Evolutionary conservation across 2,113 vertebrate species (phyloP), one percentile per base, ranked within the genome.

Genomic region (Protomyctophum bolini): DNA sequence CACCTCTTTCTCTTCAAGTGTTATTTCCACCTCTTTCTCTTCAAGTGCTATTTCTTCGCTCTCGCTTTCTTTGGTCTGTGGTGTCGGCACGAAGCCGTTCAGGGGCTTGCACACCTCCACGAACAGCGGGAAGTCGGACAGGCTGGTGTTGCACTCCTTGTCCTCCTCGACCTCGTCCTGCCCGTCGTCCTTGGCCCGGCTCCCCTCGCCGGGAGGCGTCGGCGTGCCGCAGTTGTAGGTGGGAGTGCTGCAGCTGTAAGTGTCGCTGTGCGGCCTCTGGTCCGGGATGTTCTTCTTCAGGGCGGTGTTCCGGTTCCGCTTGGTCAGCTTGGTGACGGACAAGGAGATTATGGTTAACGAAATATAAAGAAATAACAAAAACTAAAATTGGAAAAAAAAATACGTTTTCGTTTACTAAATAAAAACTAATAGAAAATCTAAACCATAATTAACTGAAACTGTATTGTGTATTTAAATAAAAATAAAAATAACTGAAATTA

Each of bases 271-370:
- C 82, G 96, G 94, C 79, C 95, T 95, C 21, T 98, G 96, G 21
- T 96, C 94, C 0, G 95, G 94, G 79, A 98, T 94, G 82, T 95
- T 92, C 83, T 96, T 98, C 88, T 94, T 97, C 73, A 96, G 83
- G 45, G 98, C 97, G 59, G 94, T 94, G 87, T 94, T 97, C 91
- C 95, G 95, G 83, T 67, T 86, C 80, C 95, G 94, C 83, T 96
- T 97, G 68, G 94, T 94, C 83, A 95, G 88, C 71, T 84, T 95
- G 70, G 96, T 93, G 2, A 96, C 93, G 0, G 90, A 93, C 21
- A 21, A 21, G 21, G 21, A 21, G 21, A 21, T 21, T 21, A 21
- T 21, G 21, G 21, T 21, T 21, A 21, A 21, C 21, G 2, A 21
- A 21, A 21, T 21, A 2, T 21, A 21, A 21, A 21, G 21, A 21